Evolutionary conservation across 2,888 invertebrate species (phyloP).

Genomic region (Hypercompe scribonia): DNA sequence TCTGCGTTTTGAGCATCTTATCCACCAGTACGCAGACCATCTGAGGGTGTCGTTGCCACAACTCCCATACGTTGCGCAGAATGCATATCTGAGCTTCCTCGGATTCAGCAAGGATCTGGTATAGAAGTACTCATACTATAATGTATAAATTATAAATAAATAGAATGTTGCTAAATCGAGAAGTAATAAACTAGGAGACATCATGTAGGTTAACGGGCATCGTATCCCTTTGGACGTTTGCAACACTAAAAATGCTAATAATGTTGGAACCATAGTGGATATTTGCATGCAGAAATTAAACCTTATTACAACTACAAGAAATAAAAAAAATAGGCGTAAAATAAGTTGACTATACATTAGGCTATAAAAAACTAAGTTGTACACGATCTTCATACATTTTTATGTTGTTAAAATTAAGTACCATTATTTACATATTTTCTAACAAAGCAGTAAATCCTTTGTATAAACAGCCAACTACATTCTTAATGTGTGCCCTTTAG

Average conservation of each 20-base stretch:
- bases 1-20: conserved; percentile 98
- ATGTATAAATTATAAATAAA: background rate
- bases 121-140: background rate
- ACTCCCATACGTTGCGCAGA: conserved; percentile 95
- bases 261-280: background rate
- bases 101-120: conserved; percentile 94
- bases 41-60: conserved; percentile 98
- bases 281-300: background rate
- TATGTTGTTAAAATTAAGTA: background rate
- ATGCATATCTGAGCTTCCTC: conserved; percentile 98
- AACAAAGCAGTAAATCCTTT: too few relatives aligned
- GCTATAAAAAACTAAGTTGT: too few relatives aligned
- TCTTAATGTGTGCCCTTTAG: background rate
- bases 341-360: background rate
- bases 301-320: background rate
- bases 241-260: background rate
- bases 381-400: background rate
- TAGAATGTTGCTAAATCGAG: background rate
- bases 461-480: background rate
- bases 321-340: background rate
- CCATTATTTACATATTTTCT: too few relatives aligned
- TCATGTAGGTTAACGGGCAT: too few relatives aligned
- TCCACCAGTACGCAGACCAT: conserved; percentile 98
- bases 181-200: too few relatives aligned
- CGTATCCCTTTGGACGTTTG: background rate